These are phyloP conservation scores for Drosophila vallismaia DNA, from an alignment of 2,888 invertebrate genomes.

Conservation along the genomic window DNA sequence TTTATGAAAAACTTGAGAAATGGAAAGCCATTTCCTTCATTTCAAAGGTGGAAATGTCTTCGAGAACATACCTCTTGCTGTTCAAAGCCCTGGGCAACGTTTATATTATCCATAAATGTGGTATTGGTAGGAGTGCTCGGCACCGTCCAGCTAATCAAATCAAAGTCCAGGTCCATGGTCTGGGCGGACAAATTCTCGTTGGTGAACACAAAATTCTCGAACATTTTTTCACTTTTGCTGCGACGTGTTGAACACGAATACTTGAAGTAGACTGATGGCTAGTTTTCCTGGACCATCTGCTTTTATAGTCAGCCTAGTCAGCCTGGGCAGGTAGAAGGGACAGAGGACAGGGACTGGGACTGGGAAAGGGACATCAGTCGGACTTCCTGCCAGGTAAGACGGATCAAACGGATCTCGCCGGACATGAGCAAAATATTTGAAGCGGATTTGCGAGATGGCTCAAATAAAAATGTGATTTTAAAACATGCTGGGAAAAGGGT, in stretches of 20 bases:
- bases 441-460: constrained; percentile 26
- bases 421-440: constrained; percentile 43
- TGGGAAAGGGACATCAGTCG: background rate
- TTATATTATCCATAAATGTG: constrained; percentile 44
- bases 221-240: constrained; percentile 52
- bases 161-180: constrained; percentile 77
- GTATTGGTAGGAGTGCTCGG: constrained; percentile 11
- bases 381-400: constrained; percentile 23
- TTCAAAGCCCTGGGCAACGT: constrained; percentile 25
- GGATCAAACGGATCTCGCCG: constrained; percentile 29
- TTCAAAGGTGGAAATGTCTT: background rate
- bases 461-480: constrained; percentile 14
- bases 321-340: constrained; percentile 13
- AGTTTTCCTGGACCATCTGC: background rate
- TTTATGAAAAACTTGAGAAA: background rate
- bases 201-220: constrained; percentile 61
- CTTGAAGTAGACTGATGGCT: constrained; percentile 62
- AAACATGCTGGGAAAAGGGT: constrained; percentile 45
- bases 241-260: constrained; percentile 62
- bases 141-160: constrained; percentile 62
- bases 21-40: background rate
- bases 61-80: constrained; percentile 39
- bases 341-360: background rate
- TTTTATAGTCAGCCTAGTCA: constrained; percentile 54
- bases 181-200: constrained; percentile 64